These are phyloP conservation scores for Caenorhabditis sp. DNA, from an alignment of 2,888 invertebrate species.

Conservation along the genomic window DNA sequence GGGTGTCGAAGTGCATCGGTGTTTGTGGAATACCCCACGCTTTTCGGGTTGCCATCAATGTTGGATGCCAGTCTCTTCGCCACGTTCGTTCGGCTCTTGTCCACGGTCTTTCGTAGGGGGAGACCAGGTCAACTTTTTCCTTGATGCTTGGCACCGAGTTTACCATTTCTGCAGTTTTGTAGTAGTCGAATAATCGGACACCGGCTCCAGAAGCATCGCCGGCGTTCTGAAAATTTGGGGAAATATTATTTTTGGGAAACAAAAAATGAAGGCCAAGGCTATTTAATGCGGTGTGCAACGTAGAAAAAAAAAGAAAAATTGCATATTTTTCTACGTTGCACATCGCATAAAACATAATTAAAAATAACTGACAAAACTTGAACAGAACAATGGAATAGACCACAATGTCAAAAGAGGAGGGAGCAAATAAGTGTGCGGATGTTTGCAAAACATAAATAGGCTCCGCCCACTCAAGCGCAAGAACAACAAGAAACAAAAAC, in stretches of 20 bases:
- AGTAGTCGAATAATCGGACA: constrained; percentile 65
- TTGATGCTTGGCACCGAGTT: constrained; percentile 55
- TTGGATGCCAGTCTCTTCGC: constrained; percentile 61
- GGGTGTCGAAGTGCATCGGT: constrained; percentile 63
- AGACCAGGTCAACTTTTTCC: constrained; percentile 67
- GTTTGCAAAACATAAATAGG: no score
- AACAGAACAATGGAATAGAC: no score
- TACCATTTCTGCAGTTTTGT: constrained; percentile 64
- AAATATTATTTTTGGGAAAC: not conserved
- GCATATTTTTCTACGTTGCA: no score
- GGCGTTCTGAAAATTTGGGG: constrained; percentile 37
- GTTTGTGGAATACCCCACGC: constrained; percentile 63
- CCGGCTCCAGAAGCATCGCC: constrained; percentile 58
- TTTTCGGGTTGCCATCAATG: constrained; percentile 58
- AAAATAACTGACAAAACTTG: no score
- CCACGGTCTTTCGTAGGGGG: constrained; percentile 68
- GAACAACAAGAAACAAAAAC: no score
- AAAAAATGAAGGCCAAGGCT: constrained; percentile 4
- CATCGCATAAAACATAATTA: no score
- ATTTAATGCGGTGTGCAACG: no score
- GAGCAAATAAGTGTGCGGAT: no score
- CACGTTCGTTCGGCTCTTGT: constrained; percentile 60
- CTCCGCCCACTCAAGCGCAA: no score
- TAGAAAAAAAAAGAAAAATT: no score
- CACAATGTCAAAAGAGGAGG: no score